Base-by-base conservation (phyloP, 2,797 vertebrate species). In the Sternotherus odoratus region DNA sequence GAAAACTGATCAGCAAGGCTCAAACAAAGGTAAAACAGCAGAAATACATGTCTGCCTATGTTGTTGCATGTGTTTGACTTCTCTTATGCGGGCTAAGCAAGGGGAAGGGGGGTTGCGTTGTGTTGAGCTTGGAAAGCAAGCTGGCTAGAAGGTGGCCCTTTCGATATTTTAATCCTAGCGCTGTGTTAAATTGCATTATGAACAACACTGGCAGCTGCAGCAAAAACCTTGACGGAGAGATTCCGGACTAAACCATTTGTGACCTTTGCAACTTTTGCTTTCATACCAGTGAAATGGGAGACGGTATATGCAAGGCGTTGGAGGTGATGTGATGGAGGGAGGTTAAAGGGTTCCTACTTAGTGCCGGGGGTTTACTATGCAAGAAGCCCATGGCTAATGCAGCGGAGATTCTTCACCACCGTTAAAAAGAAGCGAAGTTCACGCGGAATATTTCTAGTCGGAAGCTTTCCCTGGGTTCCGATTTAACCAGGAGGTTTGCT, bases 21-120 rank as follows among this genome's bases (percentile, higher is more conserved):
- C 81, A 83, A 79, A 94, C 33, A 51, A 93, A 95, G 97, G 94
- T 91, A 95, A 90, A 84, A 39, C 57, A 50, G 11, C 30, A 89
- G 43, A 26, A 69, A 49, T 66, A n/a, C 50, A 33, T 46, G 51
- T n/a, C 72, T 83, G 46, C 53, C 24, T 75, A 33, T 33, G 30
- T 60, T 60, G 30, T 60, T 60, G 33, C 60, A 19, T n/a, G 60
- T 63, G n/a, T 36, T 66, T 66, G 63, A 36, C n/a, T 66, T 66
- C n/a, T 36, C 63, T 66, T 21, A n/a, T 69, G 66, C 66, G 66
- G 66, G n/a, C n/a, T 36, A 23, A 36, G 63, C 1, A 19, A 11
- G 63, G 63, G 63, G n/a, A 36, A 19, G 63, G 63, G n/a, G 17
- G 60, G 17, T 16, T n/a, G 60, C 33, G 60, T 60, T 60, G 57